Conservation (phyloP, 2,797 vertebrate genomes). For the Cephalopachus bancanus region DNA sequence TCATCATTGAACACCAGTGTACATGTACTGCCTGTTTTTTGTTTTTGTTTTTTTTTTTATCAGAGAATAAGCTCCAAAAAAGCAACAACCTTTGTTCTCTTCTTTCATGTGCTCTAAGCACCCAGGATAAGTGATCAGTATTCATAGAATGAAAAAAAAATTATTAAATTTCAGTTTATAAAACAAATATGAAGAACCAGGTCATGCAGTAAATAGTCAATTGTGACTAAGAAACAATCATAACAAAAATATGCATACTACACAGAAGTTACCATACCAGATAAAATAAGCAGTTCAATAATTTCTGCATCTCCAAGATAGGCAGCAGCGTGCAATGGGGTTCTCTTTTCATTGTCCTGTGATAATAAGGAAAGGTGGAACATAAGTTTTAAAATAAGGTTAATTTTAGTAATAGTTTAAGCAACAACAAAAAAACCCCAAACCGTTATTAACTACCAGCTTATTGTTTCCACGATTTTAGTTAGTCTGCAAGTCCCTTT, state of each 20-base stretch:
- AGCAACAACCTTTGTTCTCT: conserved; percentile 37
- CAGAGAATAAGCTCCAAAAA: not conserved
- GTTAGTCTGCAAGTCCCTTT: not conserved
- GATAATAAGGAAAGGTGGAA: conserved; percentile 80
- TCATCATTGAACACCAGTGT: not conserved
- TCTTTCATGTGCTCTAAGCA: conserved; percentile 39
- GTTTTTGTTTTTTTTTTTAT: not conserved
- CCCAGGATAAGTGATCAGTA: not conserved
- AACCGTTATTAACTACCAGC: not conserved
- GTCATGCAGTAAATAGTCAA: not conserved
- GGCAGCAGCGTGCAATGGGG: conserved; percentile 97
- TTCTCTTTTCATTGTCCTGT: conserved; percentile 99
- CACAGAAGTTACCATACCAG: conserved; percentile 92
- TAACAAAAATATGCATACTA: conserved; percentile 74
- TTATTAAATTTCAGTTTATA: not conserved
- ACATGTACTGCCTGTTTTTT: conserved; percentile 28
- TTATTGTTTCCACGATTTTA: conserved; percentile 49
- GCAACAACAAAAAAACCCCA: conserved; percentile 68
- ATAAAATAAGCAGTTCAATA: conserved; percentile 98
- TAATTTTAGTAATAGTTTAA: conserved; percentile 80
- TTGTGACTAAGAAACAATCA: conserved; percentile 62
- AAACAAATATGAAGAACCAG: conserved; percentile 60
- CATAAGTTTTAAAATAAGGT: conserved; percentile 84
- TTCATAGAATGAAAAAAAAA: conserved; percentile 43
- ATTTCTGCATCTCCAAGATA: conserved; percentile 99